Evolutionary conservation across 1,140 invertebrate species (phyloP).

Genomic region (Panonychus citri): DNA sequence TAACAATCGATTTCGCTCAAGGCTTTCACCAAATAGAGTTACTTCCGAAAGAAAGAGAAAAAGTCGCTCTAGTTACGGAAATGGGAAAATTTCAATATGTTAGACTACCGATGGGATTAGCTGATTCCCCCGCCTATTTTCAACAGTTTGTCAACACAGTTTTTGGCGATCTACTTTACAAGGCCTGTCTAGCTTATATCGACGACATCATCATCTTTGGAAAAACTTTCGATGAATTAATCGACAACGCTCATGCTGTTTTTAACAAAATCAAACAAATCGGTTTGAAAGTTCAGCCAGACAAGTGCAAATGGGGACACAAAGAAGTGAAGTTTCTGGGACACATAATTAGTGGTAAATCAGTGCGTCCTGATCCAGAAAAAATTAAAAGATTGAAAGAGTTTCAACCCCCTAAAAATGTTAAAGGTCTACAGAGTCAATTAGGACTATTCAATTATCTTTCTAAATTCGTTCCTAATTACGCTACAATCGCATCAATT

Average conservation of each 20-base stretch:
- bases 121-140: conserved; percentile 15
- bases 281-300: not conserved
- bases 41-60: not conserved
- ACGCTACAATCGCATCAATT: not conserved
- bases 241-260: not conserved
- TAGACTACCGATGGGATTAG: conserved; percentile 11
- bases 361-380: not conserved
- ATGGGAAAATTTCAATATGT: conserved; percentile 13
- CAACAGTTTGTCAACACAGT: conserved; percentile 18
- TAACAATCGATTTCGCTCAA: not conserved
- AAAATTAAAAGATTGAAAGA: not conserved
- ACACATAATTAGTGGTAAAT: not conserved
- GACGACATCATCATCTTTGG: not conserved
- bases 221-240: not conserved
- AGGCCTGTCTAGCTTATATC: not conserved
- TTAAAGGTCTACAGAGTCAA: not conserved
- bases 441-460: not conserved
- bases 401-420: not conserved
- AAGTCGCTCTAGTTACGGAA: conserved; percentile 19
- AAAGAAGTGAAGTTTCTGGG: not conserved
- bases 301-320: not conserved
- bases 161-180: not conserved
- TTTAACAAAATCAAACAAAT: not conserved
- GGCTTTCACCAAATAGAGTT: not conserved
- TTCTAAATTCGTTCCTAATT: not conserved